Evolutionary conservation across 2,113 vertebrate species (phyloP).

Genomic region (Petromus typicus): DNA sequence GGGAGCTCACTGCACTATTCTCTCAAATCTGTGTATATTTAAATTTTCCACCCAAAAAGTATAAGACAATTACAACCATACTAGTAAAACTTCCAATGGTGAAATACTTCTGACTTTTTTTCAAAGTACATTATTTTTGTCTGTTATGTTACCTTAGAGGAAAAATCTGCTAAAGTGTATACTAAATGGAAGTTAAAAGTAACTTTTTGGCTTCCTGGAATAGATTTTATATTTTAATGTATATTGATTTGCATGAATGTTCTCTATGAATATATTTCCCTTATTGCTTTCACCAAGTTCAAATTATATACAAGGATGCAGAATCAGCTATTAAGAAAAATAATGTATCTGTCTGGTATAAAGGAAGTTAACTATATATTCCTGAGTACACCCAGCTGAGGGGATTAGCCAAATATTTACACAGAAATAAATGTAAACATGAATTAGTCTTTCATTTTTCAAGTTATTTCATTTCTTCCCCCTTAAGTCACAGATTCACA

Average conservation of each 20-base stretch:
- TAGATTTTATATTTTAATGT: slow-evolving; percentile 51
- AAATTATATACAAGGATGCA: not conserved
- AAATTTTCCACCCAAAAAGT: not conserved
- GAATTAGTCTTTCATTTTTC: not conserved
- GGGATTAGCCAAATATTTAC: not conserved
- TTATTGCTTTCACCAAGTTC: not conserved
- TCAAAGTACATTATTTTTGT: slow-evolving; percentile 7
- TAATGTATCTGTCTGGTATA: not conserved
- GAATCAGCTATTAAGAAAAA: slow-evolving; percentile 33
- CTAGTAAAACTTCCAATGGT: not conserved
- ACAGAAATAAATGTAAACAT: not conserved
- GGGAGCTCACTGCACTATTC: fast-evolving
- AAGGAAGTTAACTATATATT: not conserved
- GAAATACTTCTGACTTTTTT: not conserved
- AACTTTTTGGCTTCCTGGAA: slow-evolving; percentile 3
- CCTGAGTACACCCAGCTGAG: not conserved
- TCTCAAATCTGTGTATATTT: not conserved
- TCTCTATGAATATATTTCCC: not conserved
- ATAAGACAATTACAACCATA: not conserved
- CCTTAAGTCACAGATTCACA: not conserved
- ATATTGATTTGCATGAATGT: not conserved
- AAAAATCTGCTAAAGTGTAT: not conserved
- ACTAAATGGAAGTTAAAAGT: slow-evolving; percentile 11
- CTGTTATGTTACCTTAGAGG: not conserved
- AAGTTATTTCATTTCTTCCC: not conserved